Base-by-base conservation (phyloP, 2,113 vertebrate genomes). In the Alces alces region DNA sequence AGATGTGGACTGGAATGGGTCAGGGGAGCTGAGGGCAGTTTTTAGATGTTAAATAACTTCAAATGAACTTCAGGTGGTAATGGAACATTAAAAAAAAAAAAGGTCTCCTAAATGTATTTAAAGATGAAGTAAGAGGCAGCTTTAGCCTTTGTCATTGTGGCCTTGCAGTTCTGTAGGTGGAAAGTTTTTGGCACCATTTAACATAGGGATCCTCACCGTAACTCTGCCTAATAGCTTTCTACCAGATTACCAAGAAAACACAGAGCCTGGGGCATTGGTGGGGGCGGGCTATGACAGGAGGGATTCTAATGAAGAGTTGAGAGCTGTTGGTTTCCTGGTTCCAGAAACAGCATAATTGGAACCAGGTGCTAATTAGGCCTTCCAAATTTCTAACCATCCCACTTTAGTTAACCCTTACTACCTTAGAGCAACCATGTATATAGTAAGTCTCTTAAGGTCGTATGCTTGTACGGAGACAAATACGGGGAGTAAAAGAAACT, bases 211-310 rank as follows among this genome's bases (percentile, higher is more conserved):
- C 45, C 78, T 33, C 76, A 47, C 17, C 15, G 78, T 45, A 8
- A 50, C 27, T 57, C 28, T 1, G 33, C 61, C 33, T 13, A 10
- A 14, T 19, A 25, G 47, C 36, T 28, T 64, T 50, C 52, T n/a
- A 30, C 19, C 5, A 0, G 36, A 36, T 19, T 23, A 23, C 19
- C 21, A 2, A 2, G 36, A 11, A 2, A 78, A 70, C 10, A 12
- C 7, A 36, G n/a, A 23, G 11, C n/a, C 21, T 6, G 7, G 54
- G 16, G 54, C 7, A 52, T 12, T 50, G 78, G 27, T 60, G 39
- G 84, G 54, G 25, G 25, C 30, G 0, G 3, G 4, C 50, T 61
- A 6, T 14, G 83, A 79, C 8, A 10, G 16, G 15, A 47, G 21
- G 4, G 43, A 16, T 15, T 73, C 52, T 33, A 13, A 36, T 17